Conservation (phyloP, 2,888 invertebrate species). For the Phanerotoma sp. region DNA sequence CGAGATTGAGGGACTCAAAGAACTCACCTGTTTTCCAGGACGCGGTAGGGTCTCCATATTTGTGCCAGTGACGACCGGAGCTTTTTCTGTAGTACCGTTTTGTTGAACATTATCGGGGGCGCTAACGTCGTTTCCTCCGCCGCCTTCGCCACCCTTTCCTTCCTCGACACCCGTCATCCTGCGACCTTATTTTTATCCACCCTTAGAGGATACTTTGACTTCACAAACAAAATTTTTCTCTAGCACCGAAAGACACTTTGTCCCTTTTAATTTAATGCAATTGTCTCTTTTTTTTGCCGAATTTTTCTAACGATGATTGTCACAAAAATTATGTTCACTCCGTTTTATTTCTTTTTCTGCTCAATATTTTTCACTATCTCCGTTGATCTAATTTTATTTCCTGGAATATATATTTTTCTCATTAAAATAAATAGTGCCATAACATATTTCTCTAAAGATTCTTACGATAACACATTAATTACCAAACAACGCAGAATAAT, state of each 20-base stretch:
- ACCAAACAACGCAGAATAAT: too few relatives aligned
- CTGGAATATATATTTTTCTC: too few relatives aligned
- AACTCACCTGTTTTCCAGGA: conserved; percentile 61
- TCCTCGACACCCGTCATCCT: conserved; percentile 56
- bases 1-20: not conserved
- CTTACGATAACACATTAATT: too few relatives aligned
- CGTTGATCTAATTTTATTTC: too few relatives aligned
- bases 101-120: conserved; percentile 65
- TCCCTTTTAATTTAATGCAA: not conserved
- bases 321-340: too few relatives aligned
- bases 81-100: conserved; percentile 57
- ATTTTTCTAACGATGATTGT: too few relatives aligned
- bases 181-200: conserved; percentile 34
- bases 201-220: conserved; percentile 30
- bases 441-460: too few relatives aligned
- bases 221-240: conserved; percentile 17
- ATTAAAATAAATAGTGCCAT: too few relatives aligned
- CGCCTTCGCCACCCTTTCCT: conserved; percentile 44
- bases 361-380: too few relatives aligned
- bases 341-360: too few relatives aligned
- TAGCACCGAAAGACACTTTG: conserved; percentile 20
- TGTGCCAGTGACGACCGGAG: conserved; percentile 64
- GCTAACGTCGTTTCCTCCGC: conserved; percentile 57
- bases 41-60: conserved; percentile 65
- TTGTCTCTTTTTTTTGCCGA: too few relatives aligned